Evolutionary conservation across 2,113 vertebrate genomes (phyloP).

Genomic region (Poecile atricapillus): DNA sequence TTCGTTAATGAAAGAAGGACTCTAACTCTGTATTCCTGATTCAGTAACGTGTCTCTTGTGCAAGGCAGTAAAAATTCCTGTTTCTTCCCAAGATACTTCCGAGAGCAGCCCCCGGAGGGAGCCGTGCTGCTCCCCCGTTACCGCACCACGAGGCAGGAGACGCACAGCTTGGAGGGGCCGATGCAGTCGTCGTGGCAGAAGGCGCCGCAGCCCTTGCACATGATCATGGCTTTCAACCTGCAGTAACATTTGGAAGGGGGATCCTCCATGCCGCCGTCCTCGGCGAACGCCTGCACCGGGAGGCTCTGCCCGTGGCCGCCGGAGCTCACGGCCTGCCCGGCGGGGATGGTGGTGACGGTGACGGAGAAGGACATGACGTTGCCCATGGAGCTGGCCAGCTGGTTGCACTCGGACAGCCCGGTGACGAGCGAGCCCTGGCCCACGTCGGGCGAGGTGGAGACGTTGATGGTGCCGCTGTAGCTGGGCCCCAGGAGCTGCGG

Average conservation of each 20-base stretch:
- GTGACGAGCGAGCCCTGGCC: slow-evolving; percentile 64
- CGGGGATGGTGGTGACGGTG: slow-evolving; percentile 93
- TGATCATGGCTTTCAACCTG: slow-evolving; percentile 98
- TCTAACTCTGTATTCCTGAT: slow-evolving; percentile 67
- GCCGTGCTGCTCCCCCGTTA: slow-evolving; percentile 43
- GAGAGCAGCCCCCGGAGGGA: neutral
- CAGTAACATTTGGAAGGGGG: slow-evolving; percentile 94
- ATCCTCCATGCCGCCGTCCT: slow-evolving; percentile 80
- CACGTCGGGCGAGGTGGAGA: slow-evolving; percentile 82
- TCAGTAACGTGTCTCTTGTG: slow-evolving; percentile 61
- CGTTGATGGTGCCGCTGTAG: slow-evolving; percentile 89
- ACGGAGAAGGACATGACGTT: slow-evolving; percentile 98
- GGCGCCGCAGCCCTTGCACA: slow-evolving; percentile 96
- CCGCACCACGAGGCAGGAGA: slow-evolving; percentile 95
- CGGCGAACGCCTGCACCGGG: slow-evolving; percentile 83
- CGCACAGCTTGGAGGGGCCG: slow-evolving; percentile 95
- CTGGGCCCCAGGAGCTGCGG: slow-evolving; percentile 69
- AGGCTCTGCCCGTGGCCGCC: slow-evolving; percentile 75
- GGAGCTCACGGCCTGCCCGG: slow-evolving; percentile 71
- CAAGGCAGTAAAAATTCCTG: slow-evolving; percentile 61
- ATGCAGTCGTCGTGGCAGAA: slow-evolving; percentile 99
- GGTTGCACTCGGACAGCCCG: slow-evolving; percentile 61
- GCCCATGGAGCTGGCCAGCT: slow-evolving; percentile 71
- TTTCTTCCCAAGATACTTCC: slow-evolving; percentile 40
- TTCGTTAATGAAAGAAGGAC: slow-evolving; percentile 66